These are phyloP conservation scores for Sericinus montela DNA, from an alignment of 2,888 invertebrate genomes.

Conservation along the genomic window DNA sequence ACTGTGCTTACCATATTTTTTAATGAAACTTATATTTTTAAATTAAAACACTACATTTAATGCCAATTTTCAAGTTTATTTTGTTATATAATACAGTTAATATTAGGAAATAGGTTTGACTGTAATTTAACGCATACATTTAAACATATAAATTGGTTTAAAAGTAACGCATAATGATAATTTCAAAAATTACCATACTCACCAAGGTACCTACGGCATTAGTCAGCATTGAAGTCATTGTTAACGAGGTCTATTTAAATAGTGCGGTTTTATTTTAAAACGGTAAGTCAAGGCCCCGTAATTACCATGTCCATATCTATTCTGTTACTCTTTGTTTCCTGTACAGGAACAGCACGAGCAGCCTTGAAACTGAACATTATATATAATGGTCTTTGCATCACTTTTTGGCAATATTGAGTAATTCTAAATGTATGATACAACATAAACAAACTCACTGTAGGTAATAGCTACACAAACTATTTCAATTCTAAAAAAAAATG, in stretches of 20 bases:
- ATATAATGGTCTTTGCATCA: constrained; percentile 45
- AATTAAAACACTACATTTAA: too few relatives aligned
- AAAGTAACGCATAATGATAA: constrained; percentile 8
- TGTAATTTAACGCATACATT: not conserved
- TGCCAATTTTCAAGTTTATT: too few relatives aligned
- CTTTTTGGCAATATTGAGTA: constrained; percentile 43
- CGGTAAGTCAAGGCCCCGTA: constrained; percentile 73
- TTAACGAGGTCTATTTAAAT: constrained; percentile 51
- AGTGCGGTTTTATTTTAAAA: constrained; percentile 69
- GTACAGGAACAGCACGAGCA: constrained; percentile 54
- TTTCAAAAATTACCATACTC: constrained; percentile 19
- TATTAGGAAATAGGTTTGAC: too few relatives aligned
- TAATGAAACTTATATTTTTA: too few relatives aligned
- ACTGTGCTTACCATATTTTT: too few relatives aligned
- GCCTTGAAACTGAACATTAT: constrained; percentile 66
- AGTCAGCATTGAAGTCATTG: constrained; percentile 31
- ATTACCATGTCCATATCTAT: constrained; percentile 73
- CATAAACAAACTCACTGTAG: not conserved
- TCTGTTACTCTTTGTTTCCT: constrained; percentile 69
- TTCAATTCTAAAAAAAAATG: too few relatives aligned
- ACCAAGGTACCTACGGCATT: constrained; percentile 13
- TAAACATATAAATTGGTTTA: constrained; percentile 5
- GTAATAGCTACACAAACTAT: too few relatives aligned
- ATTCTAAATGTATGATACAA: not conserved
- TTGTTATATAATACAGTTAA: too few relatives aligned